A percentile compares a stretch with the other conserved stretches of the same genome.
Conservation (phyloP, 2,888 invertebrate species). For the Eilema caniola region DNA sequence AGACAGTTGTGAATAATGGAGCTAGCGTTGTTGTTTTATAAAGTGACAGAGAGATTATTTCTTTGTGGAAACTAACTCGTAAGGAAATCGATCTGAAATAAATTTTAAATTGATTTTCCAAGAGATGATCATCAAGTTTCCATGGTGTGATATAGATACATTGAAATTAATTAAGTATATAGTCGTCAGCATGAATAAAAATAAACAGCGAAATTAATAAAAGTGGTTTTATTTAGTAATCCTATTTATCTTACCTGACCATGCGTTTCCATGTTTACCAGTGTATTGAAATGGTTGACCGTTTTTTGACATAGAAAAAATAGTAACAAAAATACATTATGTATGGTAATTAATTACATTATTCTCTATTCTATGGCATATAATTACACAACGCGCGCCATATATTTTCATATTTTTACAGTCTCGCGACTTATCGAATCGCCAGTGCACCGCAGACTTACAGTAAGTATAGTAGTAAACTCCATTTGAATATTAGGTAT, state of each 20-base stretch:
- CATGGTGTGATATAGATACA: conserved; percentile 85
- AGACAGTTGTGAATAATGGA: conserved; percentile 82
- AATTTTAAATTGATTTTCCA: conserved; percentile 56
- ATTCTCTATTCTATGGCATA: too few species aligned
- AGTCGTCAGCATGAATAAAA: conserved; percentile 84
- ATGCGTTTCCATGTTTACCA: too few species aligned
- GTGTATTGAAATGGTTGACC: too few species aligned
- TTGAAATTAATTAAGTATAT: conserved; percentile 81
- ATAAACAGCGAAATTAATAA: conserved; percentile 75
- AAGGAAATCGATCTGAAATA: conserved; percentile 48
- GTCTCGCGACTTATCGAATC: too few species aligned
- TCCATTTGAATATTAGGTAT: too few species aligned
- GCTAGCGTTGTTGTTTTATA: conserved; percentile 83
- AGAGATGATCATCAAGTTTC: conserved; percentile 69
- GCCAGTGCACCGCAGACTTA: too few species aligned
- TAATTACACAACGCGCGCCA: too few species aligned
- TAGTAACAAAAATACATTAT: too few species aligned
- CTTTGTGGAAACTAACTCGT: conserved; percentile 64
- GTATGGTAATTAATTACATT: too few species aligned
- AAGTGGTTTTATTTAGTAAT: conserved; percentile 44
- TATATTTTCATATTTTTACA: too few species aligned
- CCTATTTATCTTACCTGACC: not conserved
- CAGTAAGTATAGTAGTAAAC: too few species aligned
- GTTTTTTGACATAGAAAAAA: too few species aligned
- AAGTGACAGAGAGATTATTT: conserved; percentile 75